Evolutionary conservation across 2,113 vertebrate species (phyloP).

Genomic region (Lucifuga dentata): DNA sequence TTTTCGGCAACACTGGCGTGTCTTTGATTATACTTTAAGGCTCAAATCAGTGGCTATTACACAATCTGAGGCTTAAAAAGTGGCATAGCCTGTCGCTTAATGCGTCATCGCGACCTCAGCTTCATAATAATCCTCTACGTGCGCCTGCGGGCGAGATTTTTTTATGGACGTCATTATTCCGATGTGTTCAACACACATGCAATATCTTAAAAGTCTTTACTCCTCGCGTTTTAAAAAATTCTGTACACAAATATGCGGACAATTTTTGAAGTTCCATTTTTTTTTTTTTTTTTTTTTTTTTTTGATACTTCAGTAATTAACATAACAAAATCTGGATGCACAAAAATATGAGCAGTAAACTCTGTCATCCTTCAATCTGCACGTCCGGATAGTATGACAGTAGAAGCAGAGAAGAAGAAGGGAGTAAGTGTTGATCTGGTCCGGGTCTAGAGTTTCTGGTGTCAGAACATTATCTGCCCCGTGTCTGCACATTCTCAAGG

Average conservation of each 20-base stretch:
- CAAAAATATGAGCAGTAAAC: neutral
- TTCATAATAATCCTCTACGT: conserved; percentile 37
- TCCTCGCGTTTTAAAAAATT: too few species aligned
- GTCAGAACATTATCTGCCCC: conserved; percentile 86
- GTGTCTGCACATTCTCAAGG: conserved; percentile 88
- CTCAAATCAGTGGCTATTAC: conserved; percentile 20
- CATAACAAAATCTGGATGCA: conserved; percentile 15
- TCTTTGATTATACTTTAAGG: conserved; percentile 38
- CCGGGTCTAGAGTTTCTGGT: conserved; percentile 84
- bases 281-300: neutral
- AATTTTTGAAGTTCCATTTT: neutral
- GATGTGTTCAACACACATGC: conserved; percentile 40
- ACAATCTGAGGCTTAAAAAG: conserved; percentile 22
- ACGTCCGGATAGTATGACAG: conserved; percentile 33
- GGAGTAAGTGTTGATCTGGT: conserved; percentile 79
- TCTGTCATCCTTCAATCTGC: neutral
- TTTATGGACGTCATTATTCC: conserved; percentile 39
- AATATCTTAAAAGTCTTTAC: too few species aligned
- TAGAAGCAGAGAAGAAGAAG: conserved; percentile 54
- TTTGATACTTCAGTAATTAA: too few species aligned
- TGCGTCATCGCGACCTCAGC: conserved; percentile 26
- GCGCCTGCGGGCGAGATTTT: conserved; percentile 38
- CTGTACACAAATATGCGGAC: neutral
- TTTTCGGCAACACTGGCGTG: conserved; percentile 12
- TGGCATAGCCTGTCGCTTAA: conserved; percentile 16